phyloP scores from a whole-genome alignment of 2,888 invertebrate genomes.

The Nephrotoma appendiculata region DNA sequence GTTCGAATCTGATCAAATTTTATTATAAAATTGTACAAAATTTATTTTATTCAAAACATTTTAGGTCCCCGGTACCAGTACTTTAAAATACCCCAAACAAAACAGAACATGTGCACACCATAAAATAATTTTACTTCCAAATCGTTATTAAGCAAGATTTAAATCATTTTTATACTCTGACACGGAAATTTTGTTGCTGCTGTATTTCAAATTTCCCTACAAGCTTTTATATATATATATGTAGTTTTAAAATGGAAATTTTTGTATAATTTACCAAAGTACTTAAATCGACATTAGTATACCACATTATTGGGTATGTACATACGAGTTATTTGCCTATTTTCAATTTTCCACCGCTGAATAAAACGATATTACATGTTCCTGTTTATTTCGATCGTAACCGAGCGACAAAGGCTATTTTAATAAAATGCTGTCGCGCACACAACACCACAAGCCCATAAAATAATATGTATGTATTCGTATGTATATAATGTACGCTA shows the following conservation, averaged over 20 bases:
- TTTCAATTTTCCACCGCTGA: not conserved
- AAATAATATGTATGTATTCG: too few relatives aligned
- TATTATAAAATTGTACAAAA: not conserved
- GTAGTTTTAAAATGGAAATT: not conserved
- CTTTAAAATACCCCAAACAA: not conserved
- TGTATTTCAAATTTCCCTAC: not conserved
- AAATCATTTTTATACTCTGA: not conserved
- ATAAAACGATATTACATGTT: not conserved
- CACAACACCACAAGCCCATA: too few relatives aligned
- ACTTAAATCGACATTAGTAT: not conserved
- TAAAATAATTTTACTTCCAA: not conserved
- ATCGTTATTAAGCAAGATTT: too few relatives aligned
- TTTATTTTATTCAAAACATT: not conserved
- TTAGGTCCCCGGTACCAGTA: not conserved
- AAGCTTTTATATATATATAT: not conserved
- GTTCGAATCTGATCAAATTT: too few relatives aligned
- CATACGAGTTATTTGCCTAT: not conserved
- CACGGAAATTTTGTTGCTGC: not conserved
- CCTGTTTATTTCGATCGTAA: not conserved
- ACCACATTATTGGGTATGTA: not conserved
- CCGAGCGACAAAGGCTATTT: too few relatives aligned
- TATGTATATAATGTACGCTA: not conserved
- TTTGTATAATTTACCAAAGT: not conserved
- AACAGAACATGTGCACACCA: too few relatives aligned
- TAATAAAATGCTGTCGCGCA: too few relatives aligned